These are phyloP conservation scores for Ptychadena robeensis DNA, from an alignment of 2,797 vertebrate species.

Conservation along the genomic window DNA sequence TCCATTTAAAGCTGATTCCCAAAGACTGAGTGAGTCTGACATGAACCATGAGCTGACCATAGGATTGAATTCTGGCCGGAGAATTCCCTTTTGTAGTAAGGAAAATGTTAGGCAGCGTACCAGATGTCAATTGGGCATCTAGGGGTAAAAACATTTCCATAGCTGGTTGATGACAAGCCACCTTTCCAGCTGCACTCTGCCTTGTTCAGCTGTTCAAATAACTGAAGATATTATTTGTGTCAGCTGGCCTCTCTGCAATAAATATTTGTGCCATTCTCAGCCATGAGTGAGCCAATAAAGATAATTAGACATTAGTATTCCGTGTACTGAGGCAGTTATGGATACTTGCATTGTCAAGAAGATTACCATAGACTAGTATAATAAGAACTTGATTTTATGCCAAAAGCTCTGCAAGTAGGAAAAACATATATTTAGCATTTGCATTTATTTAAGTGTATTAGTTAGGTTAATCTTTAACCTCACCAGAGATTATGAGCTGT, in stretches of 20 bases:
- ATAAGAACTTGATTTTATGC: no score
- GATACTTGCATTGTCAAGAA: not conserved
- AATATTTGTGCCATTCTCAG: not conserved
- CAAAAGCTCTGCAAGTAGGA: no score
- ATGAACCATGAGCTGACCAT: not conserved
- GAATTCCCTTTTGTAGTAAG: not conserved
- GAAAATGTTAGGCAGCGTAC: not conserved
- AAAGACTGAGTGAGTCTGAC: no score
- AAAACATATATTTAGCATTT: no score
- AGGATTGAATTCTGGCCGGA: not conserved
- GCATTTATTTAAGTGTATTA: no score
- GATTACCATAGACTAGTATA: not conserved
- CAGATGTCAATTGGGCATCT: constrained; percentile 13
- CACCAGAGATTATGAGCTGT: no score
- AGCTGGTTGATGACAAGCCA: constrained; percentile 23
- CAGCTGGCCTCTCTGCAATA: not conserved
- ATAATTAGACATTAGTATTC: not conserved
- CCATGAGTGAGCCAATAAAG: not conserved
- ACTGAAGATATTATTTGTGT: not conserved
- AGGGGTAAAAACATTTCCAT: constrained; percentile 12
- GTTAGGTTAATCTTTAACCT: no score
- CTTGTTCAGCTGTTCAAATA: constrained; percentile 19
- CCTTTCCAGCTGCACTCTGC: constrained; percentile 16
- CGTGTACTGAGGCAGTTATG: no score
- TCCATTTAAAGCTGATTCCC: no score